A percentile compares a stretch with the other conserved stretches of the same genome.
Evolutionary conservation across 2,113 vertebrate genomes (phyloP).

Genomic region (Agelaius phoeniceus): DNA sequence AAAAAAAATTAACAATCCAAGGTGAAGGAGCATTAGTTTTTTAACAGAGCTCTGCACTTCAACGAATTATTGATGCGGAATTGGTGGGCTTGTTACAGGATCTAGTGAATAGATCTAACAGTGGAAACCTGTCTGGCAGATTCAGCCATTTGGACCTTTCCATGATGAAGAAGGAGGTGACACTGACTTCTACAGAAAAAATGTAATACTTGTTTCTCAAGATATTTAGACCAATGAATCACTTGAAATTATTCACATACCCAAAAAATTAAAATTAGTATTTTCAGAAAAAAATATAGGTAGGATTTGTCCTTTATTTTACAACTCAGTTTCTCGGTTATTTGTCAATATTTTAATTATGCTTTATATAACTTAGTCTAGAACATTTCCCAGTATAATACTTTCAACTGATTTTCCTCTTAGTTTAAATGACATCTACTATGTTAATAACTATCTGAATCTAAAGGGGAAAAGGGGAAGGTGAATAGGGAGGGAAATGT

Average conservation of each 20-base stretch:
- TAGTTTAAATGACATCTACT: not conserved
- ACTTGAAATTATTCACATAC: not conserved
- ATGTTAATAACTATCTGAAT: not conserved
- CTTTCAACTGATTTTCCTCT: not conserved
- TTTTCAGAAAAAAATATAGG: not conserved
- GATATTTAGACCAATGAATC: not conserved
- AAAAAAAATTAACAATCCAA: not conserved
- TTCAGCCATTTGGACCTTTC: not conserved
- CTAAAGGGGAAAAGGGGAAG: not conserved
- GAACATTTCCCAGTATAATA: not conserved
- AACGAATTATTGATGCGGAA: not conserved
- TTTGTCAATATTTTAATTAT: not conserved
- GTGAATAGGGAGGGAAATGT: not conserved
- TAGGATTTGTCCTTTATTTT: not conserved
- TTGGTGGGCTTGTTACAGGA: not conserved
- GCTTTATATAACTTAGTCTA: not conserved
- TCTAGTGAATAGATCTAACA: not conserved
- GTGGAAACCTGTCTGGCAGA: not conserved
- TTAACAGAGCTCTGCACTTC: not conserved
- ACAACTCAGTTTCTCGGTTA: not conserved
- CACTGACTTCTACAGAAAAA: not conserved
- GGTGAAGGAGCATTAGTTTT: not conserved
- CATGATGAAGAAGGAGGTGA: not conserved
- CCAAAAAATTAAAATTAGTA: not conserved
- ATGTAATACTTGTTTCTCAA: not conserved